Evolutionary conservation across 1,140 invertebrate species (phyloP).

Genomic region (Rhyzopertha dominica): DNA sequence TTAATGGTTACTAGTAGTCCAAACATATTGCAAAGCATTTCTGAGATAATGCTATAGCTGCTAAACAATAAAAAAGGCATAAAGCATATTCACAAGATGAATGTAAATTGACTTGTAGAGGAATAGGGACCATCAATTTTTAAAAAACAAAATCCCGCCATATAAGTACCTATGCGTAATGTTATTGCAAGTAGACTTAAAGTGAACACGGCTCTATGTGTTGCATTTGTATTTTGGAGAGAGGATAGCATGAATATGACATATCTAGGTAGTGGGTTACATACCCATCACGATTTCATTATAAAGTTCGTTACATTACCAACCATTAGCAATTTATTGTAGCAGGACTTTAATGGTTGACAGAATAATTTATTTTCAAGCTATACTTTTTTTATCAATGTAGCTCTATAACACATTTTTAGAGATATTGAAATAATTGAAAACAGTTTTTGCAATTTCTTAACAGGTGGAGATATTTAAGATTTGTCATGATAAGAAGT

Average conservation of each 20-base stretch:
- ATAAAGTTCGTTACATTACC: conserved; percentile 5
- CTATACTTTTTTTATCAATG: no score
- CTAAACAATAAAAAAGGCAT: conserved; percentile 1
- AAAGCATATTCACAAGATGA: not conserved
- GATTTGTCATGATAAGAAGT: no score
- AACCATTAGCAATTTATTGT: conserved; percentile 10
- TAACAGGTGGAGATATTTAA: no score
- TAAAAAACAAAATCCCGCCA: conserved; percentile 27
- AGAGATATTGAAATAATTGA: conserved; percentile 13
- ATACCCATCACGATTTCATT: conserved; percentile 11
- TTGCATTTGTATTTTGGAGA: not conserved
- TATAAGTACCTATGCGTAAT: conserved; percentile 26
- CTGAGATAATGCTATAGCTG: conserved; percentile 9
- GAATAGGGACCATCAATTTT: conserved; percentile 33
- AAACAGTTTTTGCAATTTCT: conserved; percentile 15
- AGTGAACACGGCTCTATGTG: no score
- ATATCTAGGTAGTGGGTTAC: conserved; percentile 5
- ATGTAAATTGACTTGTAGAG: conserved; percentile 19
- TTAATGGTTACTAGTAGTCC: conserved; percentile 20
- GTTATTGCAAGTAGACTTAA: not conserved
- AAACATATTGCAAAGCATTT: conserved; percentile 19
- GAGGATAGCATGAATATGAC: not conserved
- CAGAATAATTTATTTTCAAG: no score
- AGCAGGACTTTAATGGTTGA: conserved; percentile 11
- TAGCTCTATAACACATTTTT: no score